Conservation (phyloP, 2,888 invertebrate species). For the Chrysomela aeneicollis region DNA sequence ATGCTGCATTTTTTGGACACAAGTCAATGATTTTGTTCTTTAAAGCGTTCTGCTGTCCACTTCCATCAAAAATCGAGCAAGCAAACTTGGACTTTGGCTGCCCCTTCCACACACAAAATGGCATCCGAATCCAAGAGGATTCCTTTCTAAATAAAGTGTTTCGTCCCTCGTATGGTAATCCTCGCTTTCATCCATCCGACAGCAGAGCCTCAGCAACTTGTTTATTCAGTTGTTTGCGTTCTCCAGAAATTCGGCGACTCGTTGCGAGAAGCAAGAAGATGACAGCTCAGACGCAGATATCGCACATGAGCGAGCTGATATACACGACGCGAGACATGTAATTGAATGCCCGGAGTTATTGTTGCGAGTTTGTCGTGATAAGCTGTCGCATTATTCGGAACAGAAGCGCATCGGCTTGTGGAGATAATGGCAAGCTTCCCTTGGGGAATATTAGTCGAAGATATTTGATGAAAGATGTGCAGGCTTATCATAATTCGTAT, state of each 20-base stretch:
- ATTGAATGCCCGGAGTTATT: conserved; percentile 36
- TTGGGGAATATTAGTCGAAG: conserved; percentile 4
- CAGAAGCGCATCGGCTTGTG: conserved; percentile 31
- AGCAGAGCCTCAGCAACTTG: background rate
- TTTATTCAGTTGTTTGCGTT: background rate
- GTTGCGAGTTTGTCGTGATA: conserved; percentile 34
- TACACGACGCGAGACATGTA: conserved; percentile 25
- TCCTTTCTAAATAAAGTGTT: background rate
- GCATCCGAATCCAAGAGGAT: background rate
- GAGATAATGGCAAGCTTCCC: conserved; percentile 22
- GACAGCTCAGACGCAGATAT: conserved; percentile 24
- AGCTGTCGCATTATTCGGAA: conserved; percentile 33
- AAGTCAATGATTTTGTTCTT: too few relatives aligned
- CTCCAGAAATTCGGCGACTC: background rate
- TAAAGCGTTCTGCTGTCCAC: too few relatives aligned
- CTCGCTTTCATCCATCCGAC: background rate
- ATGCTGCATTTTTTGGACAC: too few relatives aligned
- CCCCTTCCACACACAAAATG: too few relatives aligned
- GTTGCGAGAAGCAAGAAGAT: background rate
- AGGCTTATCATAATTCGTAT: too few relatives aligned
- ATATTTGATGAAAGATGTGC: conserved; percentile 15
- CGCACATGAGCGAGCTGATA: conserved; percentile 32
- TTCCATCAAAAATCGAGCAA: too few relatives aligned
- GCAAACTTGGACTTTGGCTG: too few relatives aligned
- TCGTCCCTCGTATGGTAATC: background rate